Conservation (phyloP, 1,140 invertebrate species). For the Gonioctena quinquepunctata region DNA sequence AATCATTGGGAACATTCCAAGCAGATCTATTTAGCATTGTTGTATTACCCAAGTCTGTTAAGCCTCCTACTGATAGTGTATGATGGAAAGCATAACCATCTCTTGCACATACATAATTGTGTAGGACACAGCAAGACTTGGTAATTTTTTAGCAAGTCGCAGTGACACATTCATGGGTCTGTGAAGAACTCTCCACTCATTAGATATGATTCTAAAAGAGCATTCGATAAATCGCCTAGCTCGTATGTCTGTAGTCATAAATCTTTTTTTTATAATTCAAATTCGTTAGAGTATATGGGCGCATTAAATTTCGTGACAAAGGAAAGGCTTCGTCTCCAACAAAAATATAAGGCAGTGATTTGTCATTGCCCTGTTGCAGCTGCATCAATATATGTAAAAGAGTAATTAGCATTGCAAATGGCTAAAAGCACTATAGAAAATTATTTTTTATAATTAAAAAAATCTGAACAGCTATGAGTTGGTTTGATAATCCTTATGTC, state of each 20-base stretch:
- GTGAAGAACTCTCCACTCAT: conserved; percentile 11
- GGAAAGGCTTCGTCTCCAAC: conserved; percentile 8
- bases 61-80: neutral
- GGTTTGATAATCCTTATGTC: conserved; percentile 50
- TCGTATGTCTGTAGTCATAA: neutral
- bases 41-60: neutral
- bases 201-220: conserved; percentile 8
- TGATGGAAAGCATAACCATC: neutral
- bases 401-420: conserved; percentile 50
- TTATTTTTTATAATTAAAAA: conserved; percentile 56
- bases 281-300: neutral
- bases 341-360: conserved; percentile 2
- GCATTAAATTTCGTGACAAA: conserved; percentile 3
- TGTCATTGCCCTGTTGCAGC: conserved; percentile 27
- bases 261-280: neutral
- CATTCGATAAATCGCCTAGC: neutral
- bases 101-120: neutral
- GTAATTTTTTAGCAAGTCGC: neutral
- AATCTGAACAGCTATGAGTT: conserved; percentile 46
- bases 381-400: conserved; percentile 51
- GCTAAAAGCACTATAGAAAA: conserved; percentile 55
- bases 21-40: neutral
- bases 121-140: neutral
- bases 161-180: neutral
- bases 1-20: neutral